Evolutionary conservation across 2,113 vertebrate species (phyloP).

Genomic region (Macrotis lagotis): DNA sequence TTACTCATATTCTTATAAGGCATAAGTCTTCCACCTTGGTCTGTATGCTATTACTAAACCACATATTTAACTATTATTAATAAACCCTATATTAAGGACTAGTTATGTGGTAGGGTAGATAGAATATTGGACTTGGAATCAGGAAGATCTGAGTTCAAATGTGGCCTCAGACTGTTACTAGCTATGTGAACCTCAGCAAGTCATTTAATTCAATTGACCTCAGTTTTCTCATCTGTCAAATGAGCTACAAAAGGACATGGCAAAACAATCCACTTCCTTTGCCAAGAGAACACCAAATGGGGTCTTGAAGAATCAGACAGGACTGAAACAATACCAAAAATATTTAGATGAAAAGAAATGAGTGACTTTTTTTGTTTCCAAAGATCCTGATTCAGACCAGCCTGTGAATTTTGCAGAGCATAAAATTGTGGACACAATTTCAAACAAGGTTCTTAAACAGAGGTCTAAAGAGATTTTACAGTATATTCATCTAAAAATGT

Average conservation of each 20-base stretch:
- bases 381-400: not conserved
- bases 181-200: not conserved
- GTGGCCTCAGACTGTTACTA: not conserved
- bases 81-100: not conserved
- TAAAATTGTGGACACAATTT: not conserved
- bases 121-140: not conserved
- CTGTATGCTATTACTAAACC: not conserved
- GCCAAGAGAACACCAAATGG: not conserved
- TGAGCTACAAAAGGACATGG: not conserved
- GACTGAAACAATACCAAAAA: not conserved
- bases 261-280: not conserved
- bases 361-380: not conserved
- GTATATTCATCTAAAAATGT: constrained; percentile 1
- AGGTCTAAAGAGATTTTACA: constrained; percentile 17
- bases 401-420: not conserved
- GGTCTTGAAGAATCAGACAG: not conserved
- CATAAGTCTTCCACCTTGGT: not conserved
- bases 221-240: not conserved
- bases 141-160: not conserved
- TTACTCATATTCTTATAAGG: not conserved
- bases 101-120: not conserved
- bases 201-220: not conserved
- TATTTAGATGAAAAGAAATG: not conserved
- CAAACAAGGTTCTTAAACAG: not conserved
- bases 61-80: not conserved